Evolutionary conservation across 2,888 invertebrate species (phyloP).

Genomic region (Mechanitis messenoides): DNA sequence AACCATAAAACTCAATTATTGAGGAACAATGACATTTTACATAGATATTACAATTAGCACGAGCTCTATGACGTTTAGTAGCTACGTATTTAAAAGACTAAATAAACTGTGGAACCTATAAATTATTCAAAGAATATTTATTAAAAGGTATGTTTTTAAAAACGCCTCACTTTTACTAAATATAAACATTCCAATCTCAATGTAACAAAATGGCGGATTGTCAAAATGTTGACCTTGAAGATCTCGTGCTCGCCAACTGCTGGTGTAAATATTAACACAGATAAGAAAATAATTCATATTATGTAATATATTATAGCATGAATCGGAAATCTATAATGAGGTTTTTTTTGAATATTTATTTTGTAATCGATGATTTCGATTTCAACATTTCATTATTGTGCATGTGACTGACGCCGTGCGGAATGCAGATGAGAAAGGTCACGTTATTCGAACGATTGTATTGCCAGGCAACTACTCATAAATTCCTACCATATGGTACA

Average conservation of each 20-base stretch:
- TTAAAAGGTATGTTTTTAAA: neutral
- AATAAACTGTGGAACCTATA: neutral
- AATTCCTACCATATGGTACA: neutral
- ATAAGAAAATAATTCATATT: conserved; percentile 31
- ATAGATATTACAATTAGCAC: conserved; percentile 9
- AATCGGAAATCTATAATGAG: conserved; percentile 50
- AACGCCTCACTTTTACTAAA: conserved; percentile 21
- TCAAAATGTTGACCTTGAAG: conserved; percentile 47
- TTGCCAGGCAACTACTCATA: neutral
- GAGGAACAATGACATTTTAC: conserved; percentile 5
- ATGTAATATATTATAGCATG: conserved; percentile 31
- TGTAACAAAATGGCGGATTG: conserved; percentile 36
- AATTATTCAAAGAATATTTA: conserved; percentile 11
- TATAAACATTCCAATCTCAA: conserved; percentile 42
- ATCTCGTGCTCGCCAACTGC: conserved; percentile 34
- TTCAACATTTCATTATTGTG: conserved; percentile 43
- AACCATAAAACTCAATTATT: conserved; percentile 15
- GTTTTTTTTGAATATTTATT: conserved; percentile 11
- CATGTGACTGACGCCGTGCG: conserved; percentile 36
- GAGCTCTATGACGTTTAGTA: conserved; percentile 31
- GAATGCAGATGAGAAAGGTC: conserved; percentile 36
- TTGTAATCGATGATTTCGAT: conserved; percentile 42
- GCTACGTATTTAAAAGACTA: conserved; percentile 30
- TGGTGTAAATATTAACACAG: conserved; percentile 8
- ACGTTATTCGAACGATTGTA: conserved; percentile 31